These are phyloP conservation scores for Peromyscus eremicus DNA, from an alignment of 2,797 vertebrate genomes.

Conservation along the genomic window DNA sequence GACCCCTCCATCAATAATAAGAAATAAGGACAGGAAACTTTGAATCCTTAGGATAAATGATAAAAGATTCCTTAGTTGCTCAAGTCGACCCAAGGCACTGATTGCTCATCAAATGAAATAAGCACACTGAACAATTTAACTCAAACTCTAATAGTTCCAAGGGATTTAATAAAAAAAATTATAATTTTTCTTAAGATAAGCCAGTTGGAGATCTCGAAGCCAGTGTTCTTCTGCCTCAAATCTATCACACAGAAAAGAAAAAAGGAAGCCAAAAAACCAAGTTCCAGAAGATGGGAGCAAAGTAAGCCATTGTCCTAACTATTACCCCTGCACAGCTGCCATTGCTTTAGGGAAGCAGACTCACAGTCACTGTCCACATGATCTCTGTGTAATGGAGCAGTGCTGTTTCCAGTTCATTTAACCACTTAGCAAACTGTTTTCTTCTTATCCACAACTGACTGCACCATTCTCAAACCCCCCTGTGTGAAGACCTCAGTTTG, in stretches of 20 bases:
- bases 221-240: background rate
- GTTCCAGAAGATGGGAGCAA: background rate
- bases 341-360: background rate
- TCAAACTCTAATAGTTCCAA: constrained; percentile 7
- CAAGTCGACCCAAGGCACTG: background rate
- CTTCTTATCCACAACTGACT: background rate
- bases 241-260: background rate
- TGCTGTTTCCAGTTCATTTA: constrained; percentile 45
- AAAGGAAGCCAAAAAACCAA: constrained; percentile 10
- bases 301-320: background rate
- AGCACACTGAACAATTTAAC: constrained; percentile 4
- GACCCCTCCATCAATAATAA: background rate
- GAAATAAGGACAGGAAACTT: constrained; percentile 17
- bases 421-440: constrained; percentile 29
- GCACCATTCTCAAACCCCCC: background rate
- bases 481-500: background rate
- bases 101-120: constrained; percentile 22
- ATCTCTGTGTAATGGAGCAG: background rate
- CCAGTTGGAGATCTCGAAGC: background rate
- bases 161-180: constrained; percentile 2
- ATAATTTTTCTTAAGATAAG: constrained; percentile 50
- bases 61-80: constrained; percentile 37
- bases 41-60: constrained; percentile 16
- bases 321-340: background rate
- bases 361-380: background rate